A percentile compares a stretch with the other conserved stretches of the same genome.
phyloP scores from a whole-genome alignment of 1,140 invertebrate species.

The Camponotus pennsylvanicus region DNA sequence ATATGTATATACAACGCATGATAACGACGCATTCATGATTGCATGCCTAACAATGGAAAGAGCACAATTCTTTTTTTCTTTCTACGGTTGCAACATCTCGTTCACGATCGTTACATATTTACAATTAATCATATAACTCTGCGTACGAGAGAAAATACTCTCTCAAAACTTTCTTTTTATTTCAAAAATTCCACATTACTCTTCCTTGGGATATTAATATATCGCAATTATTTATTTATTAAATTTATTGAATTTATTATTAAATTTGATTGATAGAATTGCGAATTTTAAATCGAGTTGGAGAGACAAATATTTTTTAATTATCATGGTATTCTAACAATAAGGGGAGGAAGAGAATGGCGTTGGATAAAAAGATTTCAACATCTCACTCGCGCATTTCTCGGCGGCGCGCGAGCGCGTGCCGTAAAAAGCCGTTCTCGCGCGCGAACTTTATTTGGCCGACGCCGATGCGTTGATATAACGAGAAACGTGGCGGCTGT shows the following conservation, averaged over 20 bases:
- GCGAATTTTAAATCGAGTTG: background rate
- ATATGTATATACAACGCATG: background rate
- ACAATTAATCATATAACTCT: conserved; percentile 2
- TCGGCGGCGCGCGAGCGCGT: background rate
- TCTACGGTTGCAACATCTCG: conserved; percentile 17
- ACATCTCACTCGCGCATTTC: background rate
- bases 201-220: background rate
- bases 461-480: conserved; percentile 85
- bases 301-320: background rate
- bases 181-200: background rate
- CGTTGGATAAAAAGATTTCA: background rate
- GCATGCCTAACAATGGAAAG: conserved; percentile 52
- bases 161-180: background rate
- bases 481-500: conserved; percentile 82
- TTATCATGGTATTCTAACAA: no score
- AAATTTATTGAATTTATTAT: no score
- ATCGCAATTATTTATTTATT: background rate
- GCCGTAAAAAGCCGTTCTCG: conserved; percentile 49
- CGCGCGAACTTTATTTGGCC: conserved; percentile 70
- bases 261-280: background rate
- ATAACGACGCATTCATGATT: conserved; percentile 56
- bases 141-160: background rate
- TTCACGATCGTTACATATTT: conserved; percentile 22
- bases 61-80: conserved; percentile 42
- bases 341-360: background rate